phyloP scores from a whole-genome alignment of 2,888 invertebrate species.

The Cosmia trapezina region DNA sequence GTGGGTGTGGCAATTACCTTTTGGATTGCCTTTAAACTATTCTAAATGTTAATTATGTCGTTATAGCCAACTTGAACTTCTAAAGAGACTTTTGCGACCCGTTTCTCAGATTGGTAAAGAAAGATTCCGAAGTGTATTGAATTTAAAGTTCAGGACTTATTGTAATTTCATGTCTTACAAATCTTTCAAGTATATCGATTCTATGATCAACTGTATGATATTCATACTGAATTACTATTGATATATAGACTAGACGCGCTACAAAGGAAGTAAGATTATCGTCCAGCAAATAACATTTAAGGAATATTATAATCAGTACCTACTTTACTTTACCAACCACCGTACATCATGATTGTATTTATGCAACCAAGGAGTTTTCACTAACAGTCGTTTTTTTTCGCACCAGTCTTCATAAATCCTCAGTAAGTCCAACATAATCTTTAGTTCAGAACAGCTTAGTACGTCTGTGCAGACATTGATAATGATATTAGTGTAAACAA shows the following conservation, averaged over 20 bases:
- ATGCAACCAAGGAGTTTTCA: neutral
- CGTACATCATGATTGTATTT: no score
- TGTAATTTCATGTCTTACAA: conserved; percentile 29
- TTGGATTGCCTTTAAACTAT: conserved; percentile 52
- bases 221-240: neutral
- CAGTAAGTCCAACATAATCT: conserved; percentile 12
- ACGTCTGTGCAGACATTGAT: conserved; percentile 22
- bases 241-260: neutral
- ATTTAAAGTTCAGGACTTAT: conserved; percentile 60
- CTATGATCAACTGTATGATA: conserved; percentile 21
- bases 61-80: conserved; percentile 60
- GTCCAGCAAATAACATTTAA: no score
- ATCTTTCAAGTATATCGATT: conserved; percentile 22
- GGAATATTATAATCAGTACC: neutral
- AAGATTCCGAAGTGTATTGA: conserved; percentile 53
- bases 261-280: neutral
- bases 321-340: neutral
- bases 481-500: conserved; percentile 43
- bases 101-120: conserved; percentile 48
- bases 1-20: conserved; percentile 63
- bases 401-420: neutral
- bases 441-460: conserved; percentile 19
- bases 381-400: neutral
- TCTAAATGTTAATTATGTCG: conserved; percentile 64
- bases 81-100: conserved; percentile 37